Conservation (phyloP, 2,797 vertebrate species). For the Manis crassicaudata region DNA sequence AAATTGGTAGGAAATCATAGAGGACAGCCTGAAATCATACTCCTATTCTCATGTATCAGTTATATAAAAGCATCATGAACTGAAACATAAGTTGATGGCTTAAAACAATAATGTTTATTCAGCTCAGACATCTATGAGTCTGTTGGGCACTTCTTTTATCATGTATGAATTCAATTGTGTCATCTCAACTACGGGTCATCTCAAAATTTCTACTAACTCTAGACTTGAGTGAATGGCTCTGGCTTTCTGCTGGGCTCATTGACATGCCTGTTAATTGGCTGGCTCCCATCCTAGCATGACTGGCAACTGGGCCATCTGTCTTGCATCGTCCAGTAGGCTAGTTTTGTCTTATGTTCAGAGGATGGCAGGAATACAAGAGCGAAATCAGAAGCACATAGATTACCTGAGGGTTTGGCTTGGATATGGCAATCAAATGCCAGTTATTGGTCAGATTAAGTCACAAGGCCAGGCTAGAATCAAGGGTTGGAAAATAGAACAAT, state of each 20-base stretch:
- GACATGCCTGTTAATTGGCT: neutral
- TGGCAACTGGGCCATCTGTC: neutral
- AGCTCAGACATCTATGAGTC: neutral
- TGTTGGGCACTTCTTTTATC: neutral
- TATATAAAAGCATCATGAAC: neutral
- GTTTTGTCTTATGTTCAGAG: neutral
- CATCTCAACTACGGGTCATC: neutral
- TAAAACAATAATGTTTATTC: neutral
- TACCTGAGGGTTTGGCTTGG: neutral
- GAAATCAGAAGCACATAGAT: neutral
- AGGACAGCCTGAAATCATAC: neutral
- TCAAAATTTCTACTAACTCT: neutral
- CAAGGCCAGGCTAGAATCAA: neutral
- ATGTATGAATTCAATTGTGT: neutral
- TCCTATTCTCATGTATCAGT: neutral
- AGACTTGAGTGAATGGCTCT: neutral
- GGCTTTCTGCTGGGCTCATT: neutral
- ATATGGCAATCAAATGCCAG: fast-evolving
- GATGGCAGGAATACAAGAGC: neutral
- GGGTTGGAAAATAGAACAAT: neutral
- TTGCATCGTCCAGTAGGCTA: neutral
- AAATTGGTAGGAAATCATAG: neutral
- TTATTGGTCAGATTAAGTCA: neutral
- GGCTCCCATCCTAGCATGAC: neutral
- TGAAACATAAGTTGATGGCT: neutral